phyloP scores from a whole-genome alignment of 2,797 vertebrate species.

The Takifugu ocellatus region DNA sequence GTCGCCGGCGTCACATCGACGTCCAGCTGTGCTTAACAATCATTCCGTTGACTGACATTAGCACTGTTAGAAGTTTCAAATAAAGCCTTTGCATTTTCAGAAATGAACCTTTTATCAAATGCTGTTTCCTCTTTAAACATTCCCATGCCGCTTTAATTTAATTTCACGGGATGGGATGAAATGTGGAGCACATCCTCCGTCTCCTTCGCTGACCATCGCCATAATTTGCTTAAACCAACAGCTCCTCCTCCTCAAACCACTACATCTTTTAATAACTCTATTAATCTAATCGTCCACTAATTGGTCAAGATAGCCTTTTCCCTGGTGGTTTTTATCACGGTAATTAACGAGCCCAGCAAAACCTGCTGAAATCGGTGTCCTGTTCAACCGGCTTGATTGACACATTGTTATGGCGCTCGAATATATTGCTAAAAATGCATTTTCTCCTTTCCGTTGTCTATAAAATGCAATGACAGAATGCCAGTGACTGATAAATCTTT shows the following conservation, averaged over 20 bases:
- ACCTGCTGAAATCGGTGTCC: slow-evolving; percentile 58
- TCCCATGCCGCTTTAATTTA: slow-evolving; percentile 38
- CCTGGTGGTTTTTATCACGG: slow-evolving; percentile 70
- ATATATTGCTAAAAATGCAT: slow-evolving; percentile 1
- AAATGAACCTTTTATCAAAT: too few species aligned
- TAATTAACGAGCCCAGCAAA: slow-evolving; percentile 69
- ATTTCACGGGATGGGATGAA: slow-evolving; percentile 41
- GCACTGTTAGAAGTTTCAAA: not conserved
- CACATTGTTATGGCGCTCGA: slow-evolving; percentile 22
- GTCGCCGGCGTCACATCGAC: slow-evolving; percentile 1
- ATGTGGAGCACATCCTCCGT: slow-evolving; percentile 32
- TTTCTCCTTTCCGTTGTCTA: slow-evolving; percentile 3
- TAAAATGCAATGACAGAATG: slow-evolving; percentile 60
- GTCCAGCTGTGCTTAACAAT: not conserved
- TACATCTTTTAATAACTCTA: slow-evolving; percentile 74
- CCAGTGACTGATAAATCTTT: slow-evolving; percentile 98
- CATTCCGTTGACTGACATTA: slow-evolving; percentile 3
- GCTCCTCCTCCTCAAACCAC: slow-evolving; percentile 49
- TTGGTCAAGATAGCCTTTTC: slow-evolving; percentile 81
- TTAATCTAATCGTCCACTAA: slow-evolving; percentile 78
- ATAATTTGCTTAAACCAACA: slow-evolving; percentile 61
- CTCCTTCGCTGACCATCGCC: slow-evolving; percentile 43
- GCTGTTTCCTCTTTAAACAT: not conserved
- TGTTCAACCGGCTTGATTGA: slow-evolving; percentile 60
- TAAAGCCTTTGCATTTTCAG: too few species aligned